phyloP scores from a whole-genome alignment of 1,140 invertebrate genomes.

The Drosophila bipectinata region DNA sequence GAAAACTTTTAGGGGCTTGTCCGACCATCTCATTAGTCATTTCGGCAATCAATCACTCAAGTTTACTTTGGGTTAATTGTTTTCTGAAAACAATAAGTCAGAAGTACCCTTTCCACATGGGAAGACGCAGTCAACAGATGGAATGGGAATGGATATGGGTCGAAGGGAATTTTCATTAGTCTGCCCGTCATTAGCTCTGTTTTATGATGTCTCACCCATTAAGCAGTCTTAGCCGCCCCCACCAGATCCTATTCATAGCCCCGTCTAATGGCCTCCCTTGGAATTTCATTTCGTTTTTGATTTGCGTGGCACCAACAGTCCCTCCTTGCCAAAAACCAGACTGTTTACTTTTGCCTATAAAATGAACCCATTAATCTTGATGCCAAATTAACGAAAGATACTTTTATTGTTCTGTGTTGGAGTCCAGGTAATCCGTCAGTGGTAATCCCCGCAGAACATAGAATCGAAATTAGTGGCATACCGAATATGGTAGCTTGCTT shows the following conservation, averaged over 20 bases:
- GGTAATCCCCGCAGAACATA: conserved; percentile 6
- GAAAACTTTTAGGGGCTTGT: conserved; percentile 17
- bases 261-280: not conserved
- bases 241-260: conserved; percentile 2
- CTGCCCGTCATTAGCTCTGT: conserved; percentile 66
- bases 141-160: conserved; percentile 23
- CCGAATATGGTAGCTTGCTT: not conserved
- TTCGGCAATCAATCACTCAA: conserved; percentile 59
- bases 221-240: conserved; percentile 45
- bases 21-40: conserved; percentile 55
- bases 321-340: conserved; percentile 10
- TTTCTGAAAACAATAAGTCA: conserved; percentile 53
- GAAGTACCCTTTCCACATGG: conserved; percentile 38
- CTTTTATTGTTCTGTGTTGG: not conserved
- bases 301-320: conserved; percentile 1
- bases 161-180: conserved; percentile 66
- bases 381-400: conserved; percentile 6
- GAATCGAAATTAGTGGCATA: conserved; percentile 6
- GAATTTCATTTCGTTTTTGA: conserved; percentile 21
- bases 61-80: conserved; percentile 59
- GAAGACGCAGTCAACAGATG: conserved; percentile 24
- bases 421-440: conserved; percentile 23
- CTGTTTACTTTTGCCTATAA: not conserved
- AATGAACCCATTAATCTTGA: conserved; percentile 14
- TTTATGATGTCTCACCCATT: conserved; percentile 53